Conservation (phyloP, 1,140 invertebrate genomes). For the Calliphora vicina region DNA sequence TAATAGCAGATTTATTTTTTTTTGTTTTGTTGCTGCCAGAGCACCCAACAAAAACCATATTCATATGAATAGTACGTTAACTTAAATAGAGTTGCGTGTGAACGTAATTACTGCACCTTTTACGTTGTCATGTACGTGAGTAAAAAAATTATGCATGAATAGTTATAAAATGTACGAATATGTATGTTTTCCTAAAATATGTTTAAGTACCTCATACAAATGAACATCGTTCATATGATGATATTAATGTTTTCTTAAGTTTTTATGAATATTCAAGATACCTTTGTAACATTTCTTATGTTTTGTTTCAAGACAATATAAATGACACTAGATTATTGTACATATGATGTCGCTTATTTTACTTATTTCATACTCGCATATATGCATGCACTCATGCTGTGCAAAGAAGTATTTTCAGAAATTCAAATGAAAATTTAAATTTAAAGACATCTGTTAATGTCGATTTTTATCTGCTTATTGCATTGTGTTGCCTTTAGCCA, state of each 20-base stretch:
- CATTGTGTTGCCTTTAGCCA: neutral
- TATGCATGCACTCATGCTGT: neutral
- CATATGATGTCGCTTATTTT: neutral
- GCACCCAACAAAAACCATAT: neutral
- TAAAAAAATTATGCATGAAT: neutral
- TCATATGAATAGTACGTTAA: too few relatives aligned
- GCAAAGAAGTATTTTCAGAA: neutral
- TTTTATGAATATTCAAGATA: neutral
- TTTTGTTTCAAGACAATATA: constrained; percentile 13
- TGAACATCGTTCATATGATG: neutral
- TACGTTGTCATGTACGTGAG: neutral
- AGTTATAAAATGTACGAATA: neutral
- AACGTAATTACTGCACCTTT: neutral
- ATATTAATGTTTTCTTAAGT: too few relatives aligned
- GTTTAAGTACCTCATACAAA: neutral
- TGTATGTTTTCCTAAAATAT: neutral
- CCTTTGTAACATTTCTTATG: neutral
- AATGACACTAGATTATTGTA: constrained; percentile 22
- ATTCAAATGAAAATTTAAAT: neutral
- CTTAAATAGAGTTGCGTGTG: constrained; percentile 17
- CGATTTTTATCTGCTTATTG: neutral
- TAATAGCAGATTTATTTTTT: constrained; percentile 5
- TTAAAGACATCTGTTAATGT: constrained; percentile 18
- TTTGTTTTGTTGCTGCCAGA: too few relatives aligned
- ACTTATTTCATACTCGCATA: neutral